phyloP scores from a whole-genome alignment of 2,797 vertebrate genomes.

The Dryobates pubescens region DNA sequence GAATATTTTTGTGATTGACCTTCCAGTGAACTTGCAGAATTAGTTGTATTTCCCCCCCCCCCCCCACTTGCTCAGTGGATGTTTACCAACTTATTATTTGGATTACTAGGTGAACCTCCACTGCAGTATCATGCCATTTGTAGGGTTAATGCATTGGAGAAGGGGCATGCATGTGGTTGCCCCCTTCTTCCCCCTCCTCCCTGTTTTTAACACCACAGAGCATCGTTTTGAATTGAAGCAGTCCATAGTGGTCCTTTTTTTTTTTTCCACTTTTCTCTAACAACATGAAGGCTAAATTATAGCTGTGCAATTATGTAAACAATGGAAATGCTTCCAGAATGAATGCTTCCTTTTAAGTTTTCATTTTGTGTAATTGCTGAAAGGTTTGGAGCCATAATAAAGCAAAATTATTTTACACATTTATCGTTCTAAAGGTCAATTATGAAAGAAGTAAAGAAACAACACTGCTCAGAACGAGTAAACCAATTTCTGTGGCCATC shows the following conservation, averaged over 20 bases:
- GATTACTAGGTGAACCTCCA: not conserved
- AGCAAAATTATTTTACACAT: slow-evolving; percentile 94
- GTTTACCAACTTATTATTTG: slow-evolving; percentile 40
- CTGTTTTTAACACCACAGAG: slow-evolving; percentile 72
- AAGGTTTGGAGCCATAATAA: slow-evolving; percentile 95
- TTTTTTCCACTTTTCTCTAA: slow-evolving; percentile 78
- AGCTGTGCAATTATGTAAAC: slow-evolving; percentile 91
- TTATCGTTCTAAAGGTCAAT: slow-evolving; percentile 95
- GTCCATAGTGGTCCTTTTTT: slow-evolving; percentile 72
- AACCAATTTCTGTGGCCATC: slow-evolving; percentile 89
- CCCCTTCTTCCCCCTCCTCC: slow-evolving; percentile 27
- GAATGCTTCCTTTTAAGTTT: slow-evolving; percentile 91
- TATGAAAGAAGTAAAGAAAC: slow-evolving; percentile 92
- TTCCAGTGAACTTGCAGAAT: slow-evolving; percentile 62
- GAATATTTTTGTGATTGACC: slow-evolving; percentile 71
- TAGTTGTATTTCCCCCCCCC: not conserved
- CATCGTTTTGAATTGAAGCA: slow-evolving; percentile 80
- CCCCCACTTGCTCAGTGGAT: not conserved
- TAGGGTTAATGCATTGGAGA: slow-evolving; percentile 75
- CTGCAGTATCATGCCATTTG: slow-evolving; percentile 48
- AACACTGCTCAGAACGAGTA: slow-evolving; percentile 86
- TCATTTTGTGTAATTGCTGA: slow-evolving; percentile 95
- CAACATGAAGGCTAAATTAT: slow-evolving; percentile 84
- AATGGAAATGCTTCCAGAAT: slow-evolving; percentile 93
- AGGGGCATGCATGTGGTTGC: slow-evolving; percentile 42